Percentiles rank a stretch among this genome's conserved stretches.
phyloP scores from a whole-genome alignment of 2,888 invertebrate species.

The Pemphredon lugubris region DNA sequence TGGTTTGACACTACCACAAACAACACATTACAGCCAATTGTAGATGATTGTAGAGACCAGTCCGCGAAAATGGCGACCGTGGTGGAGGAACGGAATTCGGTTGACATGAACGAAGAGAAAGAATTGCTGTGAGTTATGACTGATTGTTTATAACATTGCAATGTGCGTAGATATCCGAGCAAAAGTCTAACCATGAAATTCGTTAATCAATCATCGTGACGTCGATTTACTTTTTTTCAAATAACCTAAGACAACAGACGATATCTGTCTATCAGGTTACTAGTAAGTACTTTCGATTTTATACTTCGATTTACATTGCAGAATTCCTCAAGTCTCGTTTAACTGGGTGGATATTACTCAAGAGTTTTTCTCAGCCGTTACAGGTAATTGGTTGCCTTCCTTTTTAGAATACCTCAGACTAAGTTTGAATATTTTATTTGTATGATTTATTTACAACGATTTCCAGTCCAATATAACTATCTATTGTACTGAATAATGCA shows the following conservation, averaged over 20 bases:
- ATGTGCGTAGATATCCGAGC: neutral
- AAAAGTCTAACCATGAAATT: neutral
- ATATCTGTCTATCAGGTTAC: slow-evolving; percentile 6
- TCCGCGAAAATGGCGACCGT: slow-evolving; percentile 75
- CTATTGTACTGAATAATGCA: too few relatives aligned
- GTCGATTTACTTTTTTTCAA: slow-evolving; percentile 5
- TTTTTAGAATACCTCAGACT: slow-evolving; percentile 7
- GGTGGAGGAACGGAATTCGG: slow-evolving; percentile 74
- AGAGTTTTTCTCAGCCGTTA: slow-evolving; percentile 85
- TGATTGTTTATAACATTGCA: slow-evolving; percentile 12
- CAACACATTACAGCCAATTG: too few relatives aligned
- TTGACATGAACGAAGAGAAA: slow-evolving; percentile 76
- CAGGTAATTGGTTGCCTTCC: slow-evolving; percentile 83
- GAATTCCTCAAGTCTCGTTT: slow-evolving; percentile 81
- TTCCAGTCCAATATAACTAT: neutral
- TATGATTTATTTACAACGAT: neutral
- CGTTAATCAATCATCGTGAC: neutral
- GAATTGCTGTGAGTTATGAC: slow-evolving; percentile 74
- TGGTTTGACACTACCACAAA: too few relatives aligned
- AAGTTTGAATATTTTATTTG: neutral
- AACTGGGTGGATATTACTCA: slow-evolving; percentile 88
- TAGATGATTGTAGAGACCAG: too few relatives aligned
- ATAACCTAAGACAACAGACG: slow-evolving; percentile 66
- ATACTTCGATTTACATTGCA: slow-evolving; percentile 58
- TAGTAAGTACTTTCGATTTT: slow-evolving; percentile 50